A percentile compares a stretch with the other conserved stretches of the same genome.
Evolutionary conservation across 2,797 vertebrate species (phyloP).

Genomic region (Echeneis naucrates): DNA sequence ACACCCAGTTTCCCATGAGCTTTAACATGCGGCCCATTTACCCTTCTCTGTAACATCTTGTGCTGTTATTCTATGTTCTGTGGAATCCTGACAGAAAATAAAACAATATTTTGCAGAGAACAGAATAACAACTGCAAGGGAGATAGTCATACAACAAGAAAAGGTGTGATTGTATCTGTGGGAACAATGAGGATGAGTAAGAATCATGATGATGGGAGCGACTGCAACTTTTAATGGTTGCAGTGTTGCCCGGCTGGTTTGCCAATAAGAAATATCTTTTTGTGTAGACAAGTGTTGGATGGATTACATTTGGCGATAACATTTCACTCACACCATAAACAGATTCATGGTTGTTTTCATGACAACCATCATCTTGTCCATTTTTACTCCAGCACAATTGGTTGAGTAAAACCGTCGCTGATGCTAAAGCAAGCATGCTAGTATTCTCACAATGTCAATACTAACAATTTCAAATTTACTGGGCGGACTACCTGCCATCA

Average conservation of each 20-base stretch:
- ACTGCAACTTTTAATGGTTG: not conserved
- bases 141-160: conserved; percentile 34
- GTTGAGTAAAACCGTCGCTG: not conserved
- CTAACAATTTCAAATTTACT: not conserved
- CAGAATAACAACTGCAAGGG: conserved; percentile 37
- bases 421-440: not conserved
- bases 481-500: not conserved
- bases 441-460: not conserved
- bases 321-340: not conserved
- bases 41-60: conserved; percentile 51
- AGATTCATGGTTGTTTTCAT: not conserved
- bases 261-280: not conserved
- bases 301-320: not conserved
- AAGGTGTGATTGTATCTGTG: not conserved
- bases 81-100: conserved; percentile 56
- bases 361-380: not conserved
- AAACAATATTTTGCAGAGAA: conserved; percentile 65
- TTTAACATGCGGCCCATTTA: conserved; percentile 78
- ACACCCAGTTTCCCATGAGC: conserved; percentile 76
- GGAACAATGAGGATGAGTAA: not conserved
- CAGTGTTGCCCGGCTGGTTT: not conserved
- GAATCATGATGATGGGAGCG: not conserved
- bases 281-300: not conserved
- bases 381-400: not conserved
- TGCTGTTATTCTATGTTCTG: conserved; percentile 42